Base-by-base conservation (phyloP, 2,888 invertebrate species). In the Tridacna gigas region DNA sequence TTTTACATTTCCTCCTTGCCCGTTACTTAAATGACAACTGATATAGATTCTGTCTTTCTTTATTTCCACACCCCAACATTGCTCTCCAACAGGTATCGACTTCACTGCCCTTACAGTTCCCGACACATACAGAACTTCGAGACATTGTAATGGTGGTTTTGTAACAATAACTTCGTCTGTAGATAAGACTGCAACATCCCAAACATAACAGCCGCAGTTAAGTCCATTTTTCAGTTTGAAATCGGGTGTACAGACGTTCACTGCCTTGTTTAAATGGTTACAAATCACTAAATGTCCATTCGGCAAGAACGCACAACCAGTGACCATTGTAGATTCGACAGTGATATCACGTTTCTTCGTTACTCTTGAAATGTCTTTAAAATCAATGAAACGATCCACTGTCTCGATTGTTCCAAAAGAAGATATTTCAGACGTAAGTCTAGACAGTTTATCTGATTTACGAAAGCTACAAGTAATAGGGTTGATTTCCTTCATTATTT, bases 241-340 rank as follows among this genome's bases (percentile, higher is more conserved):
- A 5, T 67, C 67, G 5, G 11, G 3, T 28, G 67, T 67, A 1
- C 9, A 37, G 12, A 67, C 67, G 9, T n/a, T 67, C 18, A 67
- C 25, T 28, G 25, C 3, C 1, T n/a, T 37, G n/a, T 67, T 25
- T 15, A 28, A 18, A 37, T 12, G 5, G 12, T 67, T 5, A 26
- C 67, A 20, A 67, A 67, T 67, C 28, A 67, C 67, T 15, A 67
- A 3, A 4, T 67, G 4, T 67, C 67, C 67, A 25, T 67, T 25
- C 0, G 28, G 67, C 67, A 67, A 28, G 45, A 67, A 26, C 2
- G 4, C 15, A 67, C 28, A 67, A n/a, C 67, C 67, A 4, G 67
- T 26, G 18, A 37, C 67, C 12, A 7, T 5, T n/a, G 7, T 67
- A 11, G 12, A 18, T 4, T 37, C 26, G 1, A 37, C 15, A 12